Evolutionary conservation across 2,797 vertebrate genomes (phyloP).

Genomic region (Florisuga fusca): DNA sequence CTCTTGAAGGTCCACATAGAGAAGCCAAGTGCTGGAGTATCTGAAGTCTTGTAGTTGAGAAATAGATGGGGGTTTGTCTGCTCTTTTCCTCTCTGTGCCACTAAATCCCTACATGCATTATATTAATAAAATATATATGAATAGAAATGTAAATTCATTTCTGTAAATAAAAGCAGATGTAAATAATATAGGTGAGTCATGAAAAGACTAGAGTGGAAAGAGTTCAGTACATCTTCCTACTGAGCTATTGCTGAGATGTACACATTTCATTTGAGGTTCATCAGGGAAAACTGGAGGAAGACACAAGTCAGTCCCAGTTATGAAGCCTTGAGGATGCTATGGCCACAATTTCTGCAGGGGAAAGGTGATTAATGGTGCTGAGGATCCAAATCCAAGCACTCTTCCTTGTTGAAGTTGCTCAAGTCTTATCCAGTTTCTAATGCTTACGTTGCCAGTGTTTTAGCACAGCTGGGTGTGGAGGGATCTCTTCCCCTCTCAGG

Average conservation of each 20-base stretch:
- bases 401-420: neutral
- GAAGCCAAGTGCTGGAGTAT: neutral
- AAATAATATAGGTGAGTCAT: neutral
- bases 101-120: neutral
- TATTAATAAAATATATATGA: neutral
- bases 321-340: neutral
- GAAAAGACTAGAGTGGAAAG: neutral
- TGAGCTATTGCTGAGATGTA: neutral
- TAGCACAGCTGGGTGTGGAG: neutral
- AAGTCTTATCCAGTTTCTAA: neutral
- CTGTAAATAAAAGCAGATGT: neutral
- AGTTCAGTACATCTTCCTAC: neutral
- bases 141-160: neutral
- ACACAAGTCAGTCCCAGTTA: neutral
- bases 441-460: neutral
- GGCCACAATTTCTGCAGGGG: neutral
- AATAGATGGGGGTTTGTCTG: neutral
- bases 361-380: neutral
- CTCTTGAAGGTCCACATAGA: slow-evolving; percentile 1
- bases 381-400: neutral
- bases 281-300: neutral
- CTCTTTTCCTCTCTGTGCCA: neutral
- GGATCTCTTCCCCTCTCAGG: neutral
- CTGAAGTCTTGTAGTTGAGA: neutral
- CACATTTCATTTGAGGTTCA: neutral